Evolutionary conservation across 2,797 vertebrate genomes (phyloP), one percentile per base, ranked within the genome.

Genomic region (Lepus townsendii): DNA sequence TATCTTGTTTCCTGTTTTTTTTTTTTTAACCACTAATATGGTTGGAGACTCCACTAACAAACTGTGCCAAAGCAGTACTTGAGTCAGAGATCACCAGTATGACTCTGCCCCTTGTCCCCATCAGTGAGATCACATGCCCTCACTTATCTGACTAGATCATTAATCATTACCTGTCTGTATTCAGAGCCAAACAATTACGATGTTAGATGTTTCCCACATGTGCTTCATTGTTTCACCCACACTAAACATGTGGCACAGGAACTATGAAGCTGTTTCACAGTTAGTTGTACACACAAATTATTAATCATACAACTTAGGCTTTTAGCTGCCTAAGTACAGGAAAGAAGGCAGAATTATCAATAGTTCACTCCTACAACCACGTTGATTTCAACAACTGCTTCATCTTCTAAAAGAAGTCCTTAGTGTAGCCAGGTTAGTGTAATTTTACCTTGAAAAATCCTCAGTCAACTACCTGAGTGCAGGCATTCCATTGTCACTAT

Each of bases 81-180:
- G 50, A 73, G 71, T 73, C 27, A 68, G 30, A 38, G 22, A 17
- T 42, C 54, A 26, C 30, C 11, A 0, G 30, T 63, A 6, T 60
- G 17, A 20, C 82, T 50, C 27, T 75, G 65, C 68, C 26, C 85
- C 77, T 96, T 96, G 93, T 54, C 90, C 60, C 35, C n/a, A 11
- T 47, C 17, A 19, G 7, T 50, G 60, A 13, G n/a, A 57, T 92
- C 90, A 42, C 19, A 52, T 38, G 85, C 62, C 68, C 57, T 71
- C 47, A 57, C n/a, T 93, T 93, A 91, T 88, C 90, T 90, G n/a
- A 50, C 30, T 52, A 11, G 19, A n/a, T 65, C 27, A 88, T 96
- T 96, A 90, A 93, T 95, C 57, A 92, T 94, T 86, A 85, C 85
- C 86, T 14, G 7, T 66, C 54, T 82, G 22, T 73, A 20, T 32